Percentiles rank a stretch among this genome's conserved stretches.
These are phyloP conservation scores for Cyrtonyx montezumae DNA, from an alignment of 2,113 vertebrate genomes.

Conservation along the genomic window DNA sequence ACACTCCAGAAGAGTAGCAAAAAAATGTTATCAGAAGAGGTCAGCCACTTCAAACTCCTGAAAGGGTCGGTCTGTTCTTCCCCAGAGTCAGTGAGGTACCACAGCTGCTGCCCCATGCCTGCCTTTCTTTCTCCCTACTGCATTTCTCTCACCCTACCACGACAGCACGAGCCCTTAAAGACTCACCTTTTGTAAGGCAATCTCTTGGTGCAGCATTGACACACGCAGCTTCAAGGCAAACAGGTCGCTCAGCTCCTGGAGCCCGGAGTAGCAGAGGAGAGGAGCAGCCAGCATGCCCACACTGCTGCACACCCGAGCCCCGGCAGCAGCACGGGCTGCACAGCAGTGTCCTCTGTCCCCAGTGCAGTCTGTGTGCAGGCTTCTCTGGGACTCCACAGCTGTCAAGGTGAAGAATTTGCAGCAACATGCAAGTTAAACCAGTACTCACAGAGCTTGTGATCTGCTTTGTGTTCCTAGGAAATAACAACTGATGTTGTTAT, in stretches of 20 bases:
- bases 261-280: conserved; percentile 81
- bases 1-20: neutral
- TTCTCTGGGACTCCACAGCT: conserved; percentile 75
- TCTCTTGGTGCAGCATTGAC: conserved; percentile 82
- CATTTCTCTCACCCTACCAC: neutral
- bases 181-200: conserved; percentile 86
- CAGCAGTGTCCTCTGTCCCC: neutral
- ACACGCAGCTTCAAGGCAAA: conserved; percentile 80
- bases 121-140: too few relatives aligned
- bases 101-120: neutral
- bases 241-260: conserved; percentile 83
- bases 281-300: neutral
- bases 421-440: conserved; percentile 6
- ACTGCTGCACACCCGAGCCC: neutral
- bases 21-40: neutral
- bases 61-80: neutral
- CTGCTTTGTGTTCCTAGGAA: neutral
- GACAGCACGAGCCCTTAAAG: neutral
- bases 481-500: neutral
- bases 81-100: neutral
- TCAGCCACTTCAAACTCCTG: neutral
- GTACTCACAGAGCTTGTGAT: neutral
- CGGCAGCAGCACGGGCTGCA: neutral
- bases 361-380: conserved; percentile 49
- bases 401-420: neutral